These are phyloP conservation scores for Caracal caracal DNA, from an alignment of 2,113 vertebrate genomes.

Conservation along the genomic window DNA sequence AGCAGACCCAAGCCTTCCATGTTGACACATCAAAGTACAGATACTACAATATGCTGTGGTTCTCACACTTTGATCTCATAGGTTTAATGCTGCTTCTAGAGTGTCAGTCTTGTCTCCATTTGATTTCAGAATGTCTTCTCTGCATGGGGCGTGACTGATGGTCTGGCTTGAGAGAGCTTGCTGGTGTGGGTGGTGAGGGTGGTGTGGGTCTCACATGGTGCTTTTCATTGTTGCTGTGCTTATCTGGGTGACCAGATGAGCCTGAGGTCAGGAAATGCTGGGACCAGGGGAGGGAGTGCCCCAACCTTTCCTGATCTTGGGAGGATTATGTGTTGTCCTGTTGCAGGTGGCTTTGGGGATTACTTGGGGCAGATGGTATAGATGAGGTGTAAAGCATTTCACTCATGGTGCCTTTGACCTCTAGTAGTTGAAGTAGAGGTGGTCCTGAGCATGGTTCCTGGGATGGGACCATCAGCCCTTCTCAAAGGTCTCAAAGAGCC, in stretches of 20 bases:
- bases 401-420: not conserved
- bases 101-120: not conserved
- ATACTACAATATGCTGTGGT: not conserved
- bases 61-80: not conserved
- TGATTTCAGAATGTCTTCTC: not conserved
- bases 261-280: not conserved
- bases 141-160: not conserved
- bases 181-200: not conserved
- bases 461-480: not conserved
- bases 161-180: not conserved
- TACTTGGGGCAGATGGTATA: not conserved
- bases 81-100: not conserved
- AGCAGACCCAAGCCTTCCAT: not conserved
- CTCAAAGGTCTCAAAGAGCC: not conserved
- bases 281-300: accelerated
- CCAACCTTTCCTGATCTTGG: not conserved
- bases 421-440: not conserved
- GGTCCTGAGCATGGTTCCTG: not conserved
- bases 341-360: not conserved
- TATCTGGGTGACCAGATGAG: not conserved
- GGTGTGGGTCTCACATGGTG: not conserved
- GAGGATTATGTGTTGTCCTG: not conserved
- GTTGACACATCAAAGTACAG: not conserved
- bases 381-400: not conserved
- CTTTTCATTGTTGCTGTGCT: not conserved